phyloP scores from a whole-genome alignment of 2,113 vertebrate genomes.

The Hemiscyllium ocellatum region DNA sequence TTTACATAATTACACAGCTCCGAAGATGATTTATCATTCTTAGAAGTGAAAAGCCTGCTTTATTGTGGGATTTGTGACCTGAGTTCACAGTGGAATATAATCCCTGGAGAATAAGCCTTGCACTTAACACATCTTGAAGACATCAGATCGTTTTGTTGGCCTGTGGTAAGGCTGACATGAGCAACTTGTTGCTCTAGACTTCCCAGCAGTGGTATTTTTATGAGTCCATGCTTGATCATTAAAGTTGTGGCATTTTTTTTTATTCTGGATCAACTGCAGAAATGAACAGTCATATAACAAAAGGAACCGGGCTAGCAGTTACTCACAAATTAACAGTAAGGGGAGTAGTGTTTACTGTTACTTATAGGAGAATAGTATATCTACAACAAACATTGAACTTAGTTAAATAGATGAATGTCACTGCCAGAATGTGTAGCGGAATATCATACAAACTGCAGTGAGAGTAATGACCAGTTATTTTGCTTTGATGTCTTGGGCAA shows the following conservation, averaged over 20 bases:
- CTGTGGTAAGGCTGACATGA: not conserved
- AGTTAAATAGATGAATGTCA: too few species aligned
- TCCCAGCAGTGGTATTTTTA: not conserved
- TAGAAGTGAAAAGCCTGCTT: not conserved
- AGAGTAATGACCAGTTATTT: too few species aligned
- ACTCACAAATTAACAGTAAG: not conserved
- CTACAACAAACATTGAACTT: too few species aligned
- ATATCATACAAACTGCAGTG: too few species aligned
- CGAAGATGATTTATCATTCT: not conserved
- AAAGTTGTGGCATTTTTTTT: not conserved
- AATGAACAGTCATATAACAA: not conserved
- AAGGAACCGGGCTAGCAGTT: not conserved
- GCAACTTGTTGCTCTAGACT: not conserved
- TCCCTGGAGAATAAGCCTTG: not conserved
- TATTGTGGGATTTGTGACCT: not conserved
- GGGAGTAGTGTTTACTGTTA: not conserved
- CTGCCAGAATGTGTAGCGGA: too few species aligned
- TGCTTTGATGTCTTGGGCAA: too few species aligned
- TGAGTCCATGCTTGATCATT: not conserved
- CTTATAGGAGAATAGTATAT: not conserved
- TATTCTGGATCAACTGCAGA: not conserved
- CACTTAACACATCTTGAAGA: conserved; percentile 13
- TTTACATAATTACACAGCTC: not conserved
- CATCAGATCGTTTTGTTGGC: conserved; percentile 7
- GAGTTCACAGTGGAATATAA: not conserved